Evolutionary conservation across 2,113 vertebrate species (phyloP), one percentile per base, ranked within the genome.

Genomic region (Cyanocitta stelleri): DNA sequence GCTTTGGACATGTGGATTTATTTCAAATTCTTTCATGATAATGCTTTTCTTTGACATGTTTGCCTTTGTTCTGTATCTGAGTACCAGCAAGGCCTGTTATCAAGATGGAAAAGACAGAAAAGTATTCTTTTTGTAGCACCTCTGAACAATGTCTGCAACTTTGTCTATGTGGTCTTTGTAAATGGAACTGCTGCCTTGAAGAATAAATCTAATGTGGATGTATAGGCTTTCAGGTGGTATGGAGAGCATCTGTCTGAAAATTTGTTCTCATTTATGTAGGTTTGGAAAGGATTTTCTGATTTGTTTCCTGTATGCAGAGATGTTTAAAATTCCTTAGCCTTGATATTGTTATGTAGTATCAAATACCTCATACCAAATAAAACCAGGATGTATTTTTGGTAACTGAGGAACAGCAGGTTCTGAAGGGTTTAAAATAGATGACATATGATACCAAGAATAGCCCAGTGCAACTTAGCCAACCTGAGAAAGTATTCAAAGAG

Each of bases 391-490:
- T 98, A 97, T 98, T 97, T 97, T 96, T 90, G 76, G 97, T 95
- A 94, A 97, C 92, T 63, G 94, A 95, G 88, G 97, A 97, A 93
- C 96, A 96, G 95, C 37, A 93, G 97, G 96, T 97, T 93, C 97
- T 96, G 83, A 64, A 95, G 87, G 64, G 97, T 97, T 98, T 98
- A 98, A 98, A 98, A 98, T 98, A 98, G 98, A 97, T 96, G 96
- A 98, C 96, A 98, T 97, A 85, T 51, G 95, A 98, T 97, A 85
- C 94, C 96, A 95, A 95, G 96, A 98, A 97, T 96, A 98, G 91
- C 94, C 87, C 62, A 14, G 86, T 95, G 92, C 95, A 92, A 78
- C 85, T 95, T 90, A 95, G 68, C 92, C 54, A 87, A 94, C 93
- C 82, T 86, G 83, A 78, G 86, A 95, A 97, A 95, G 90, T 96